A percentile compares a stretch with the other conserved stretches of the same genome.
Conservation (phyloP, 1,140 invertebrate genomes). For the Xylocopa sonorina region DNA sequence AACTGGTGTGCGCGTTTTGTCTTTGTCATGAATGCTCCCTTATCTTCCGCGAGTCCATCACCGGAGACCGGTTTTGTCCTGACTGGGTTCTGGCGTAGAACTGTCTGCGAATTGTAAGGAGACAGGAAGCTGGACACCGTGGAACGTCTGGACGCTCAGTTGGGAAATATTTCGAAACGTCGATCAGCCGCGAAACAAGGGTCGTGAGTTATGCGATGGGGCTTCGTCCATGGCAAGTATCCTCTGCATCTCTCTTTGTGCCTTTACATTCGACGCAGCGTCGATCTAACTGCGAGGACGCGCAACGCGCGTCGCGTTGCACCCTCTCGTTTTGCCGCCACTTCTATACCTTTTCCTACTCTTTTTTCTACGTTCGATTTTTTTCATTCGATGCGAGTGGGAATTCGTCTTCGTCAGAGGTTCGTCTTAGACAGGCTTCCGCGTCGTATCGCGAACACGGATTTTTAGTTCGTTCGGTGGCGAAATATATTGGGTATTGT, state of each 20-base stretch:
- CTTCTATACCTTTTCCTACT: background rate
- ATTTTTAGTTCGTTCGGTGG: background rate
- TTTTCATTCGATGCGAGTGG: too few species aligned
- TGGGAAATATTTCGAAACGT: constrained; percentile 75
- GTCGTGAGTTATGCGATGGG: constrained; percentile 58
- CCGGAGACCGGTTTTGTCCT: constrained; percentile 73
- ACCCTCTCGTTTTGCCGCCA: background rate
- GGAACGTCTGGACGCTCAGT: constrained; percentile 75
- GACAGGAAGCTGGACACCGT: constrained; percentile 78
- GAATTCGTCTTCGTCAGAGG: background rate
- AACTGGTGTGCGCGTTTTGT: constrained; percentile 75
- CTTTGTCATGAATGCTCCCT: constrained; percentile 80
- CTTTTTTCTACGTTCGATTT: too few species aligned
- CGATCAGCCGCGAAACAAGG: constrained; percentile 70
- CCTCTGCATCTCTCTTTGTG: constrained; percentile 20
- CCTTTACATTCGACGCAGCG: background rate
- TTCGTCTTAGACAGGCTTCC: too few species aligned
- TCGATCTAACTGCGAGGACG: background rate
- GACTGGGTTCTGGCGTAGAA: constrained; percentile 64
- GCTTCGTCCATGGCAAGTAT: constrained; percentile 39
- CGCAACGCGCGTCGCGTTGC: background rate
- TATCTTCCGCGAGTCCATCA: constrained; percentile 80
- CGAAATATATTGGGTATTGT: background rate
- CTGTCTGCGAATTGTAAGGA: constrained; percentile 79
- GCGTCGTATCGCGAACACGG: background rate